Evolutionary conservation across 2,888 invertebrate species (phyloP).

Genomic region (Apodemia mormo): DNA sequence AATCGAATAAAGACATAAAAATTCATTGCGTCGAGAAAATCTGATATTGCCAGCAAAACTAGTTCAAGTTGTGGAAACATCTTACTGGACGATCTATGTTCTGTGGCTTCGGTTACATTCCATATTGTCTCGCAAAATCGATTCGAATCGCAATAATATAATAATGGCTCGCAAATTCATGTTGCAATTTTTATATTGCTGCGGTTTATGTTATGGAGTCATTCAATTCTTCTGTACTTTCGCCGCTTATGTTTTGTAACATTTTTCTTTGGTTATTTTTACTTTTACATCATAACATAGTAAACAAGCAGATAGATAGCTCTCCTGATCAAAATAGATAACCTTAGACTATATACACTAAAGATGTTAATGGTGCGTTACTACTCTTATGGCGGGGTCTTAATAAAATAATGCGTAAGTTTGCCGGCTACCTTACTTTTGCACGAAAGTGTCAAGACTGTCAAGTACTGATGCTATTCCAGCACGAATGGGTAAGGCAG

Average conservation of each 20-base stretch:
- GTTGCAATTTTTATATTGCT: slow-evolving; percentile 54
- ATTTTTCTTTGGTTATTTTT: not conserved
- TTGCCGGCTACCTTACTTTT: too few species aligned
- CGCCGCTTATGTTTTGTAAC: not conserved
- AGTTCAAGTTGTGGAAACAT: slow-evolving; percentile 39
- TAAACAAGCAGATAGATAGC: too few species aligned
- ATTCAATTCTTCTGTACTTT: not conserved
- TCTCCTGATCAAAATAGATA: too few species aligned
- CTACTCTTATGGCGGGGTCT: too few species aligned
- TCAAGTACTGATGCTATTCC: too few species aligned
- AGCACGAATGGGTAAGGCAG: too few species aligned
- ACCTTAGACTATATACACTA: too few species aligned
- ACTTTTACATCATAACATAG: too few species aligned
- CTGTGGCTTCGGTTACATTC: slow-evolving; percentile 41
- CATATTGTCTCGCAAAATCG: slow-evolving; percentile 56
- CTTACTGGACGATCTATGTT: slow-evolving; percentile 50
- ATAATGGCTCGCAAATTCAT: slow-evolving; percentile 46
- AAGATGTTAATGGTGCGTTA: too few species aligned
- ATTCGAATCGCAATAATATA: slow-evolving; percentile 48
- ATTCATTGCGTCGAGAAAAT: not conserved
- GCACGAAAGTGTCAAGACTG: too few species aligned
- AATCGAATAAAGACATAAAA: too few species aligned
- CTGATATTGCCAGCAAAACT: not conserved
- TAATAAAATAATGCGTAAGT: too few species aligned
- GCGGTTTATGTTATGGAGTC: slow-evolving; percentile 35